Evolutionary conservation across 2,888 invertebrate genomes (phyloP), one percentile per base, ranked within the genome.

Genomic region (Phrixothrix hirtus): DNA sequence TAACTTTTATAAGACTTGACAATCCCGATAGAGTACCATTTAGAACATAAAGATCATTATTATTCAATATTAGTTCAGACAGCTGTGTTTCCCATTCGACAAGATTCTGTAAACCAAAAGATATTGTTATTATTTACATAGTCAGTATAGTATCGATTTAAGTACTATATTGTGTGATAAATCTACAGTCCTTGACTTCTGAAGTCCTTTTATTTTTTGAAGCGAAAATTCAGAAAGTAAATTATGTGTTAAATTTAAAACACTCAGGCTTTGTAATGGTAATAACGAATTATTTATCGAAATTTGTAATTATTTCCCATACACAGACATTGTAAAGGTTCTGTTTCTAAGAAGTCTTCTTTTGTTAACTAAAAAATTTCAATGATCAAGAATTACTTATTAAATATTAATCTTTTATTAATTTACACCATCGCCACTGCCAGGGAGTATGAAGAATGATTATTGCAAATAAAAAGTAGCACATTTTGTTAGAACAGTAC

Each of bases 1-100:
- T 88, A 6, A 92, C 76, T 55, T 84, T 80, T 46, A 86, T 77
- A 7, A 92, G 79, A 57, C 87, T 87, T 52, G 85, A 85, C 39
- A 92, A 78, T 0, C 89, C 89, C 70, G 87, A 84, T 50, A 92
- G 71, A 1, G 89, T 88, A 1, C 89, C 88, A 55, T 88, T 88
- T 44, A 92, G 74, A 17, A 81, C 83, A 29, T 83, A 77, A 29
- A 92, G 76, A 45, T 83, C 80, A 68, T 92, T 92, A 70, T 89
- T 84, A 64, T 90, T 87, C 55, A 92, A 74, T 30, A 85, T 80
- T 54, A 92, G 73, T 63, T 89, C 88, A 30, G 85, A 77, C 1
- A 92, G 81, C 59, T 84, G 81, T 2, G 88, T 84, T 64, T 89
- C 88, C 61, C 85, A 83, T 61, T 89, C 88, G n/a, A 89, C 86